Evolutionary conservation across 2,113 vertebrate genomes (phyloP).

Genomic region (Piprites chloris): DNA sequence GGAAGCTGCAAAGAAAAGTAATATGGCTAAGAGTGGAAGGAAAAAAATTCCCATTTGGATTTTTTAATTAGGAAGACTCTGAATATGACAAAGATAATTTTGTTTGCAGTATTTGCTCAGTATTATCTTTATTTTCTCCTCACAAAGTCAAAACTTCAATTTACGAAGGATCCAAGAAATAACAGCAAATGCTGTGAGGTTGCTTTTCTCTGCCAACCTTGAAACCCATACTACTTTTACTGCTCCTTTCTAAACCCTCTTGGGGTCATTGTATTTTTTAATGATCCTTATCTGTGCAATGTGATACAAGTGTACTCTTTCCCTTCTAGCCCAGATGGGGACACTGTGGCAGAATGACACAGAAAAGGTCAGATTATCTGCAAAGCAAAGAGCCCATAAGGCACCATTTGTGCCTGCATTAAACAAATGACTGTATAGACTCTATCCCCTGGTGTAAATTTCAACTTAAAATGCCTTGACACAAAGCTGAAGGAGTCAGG

Average conservation of each 20-base stretch:
- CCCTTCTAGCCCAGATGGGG: neutral
- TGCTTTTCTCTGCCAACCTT: slow-evolving; percentile 21
- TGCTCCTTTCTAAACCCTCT: neutral
- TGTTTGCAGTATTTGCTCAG: neutral
- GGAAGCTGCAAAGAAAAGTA: neutral
- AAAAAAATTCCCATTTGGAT: neutral
- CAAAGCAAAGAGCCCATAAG: neutral
- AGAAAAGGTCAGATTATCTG: slow-evolving; percentile 25
- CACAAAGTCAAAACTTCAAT: neutral
- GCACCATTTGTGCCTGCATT: slow-evolving; percentile 18
- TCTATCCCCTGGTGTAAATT: slow-evolving; percentile 18
- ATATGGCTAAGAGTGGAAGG: neutral
- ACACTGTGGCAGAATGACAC: slow-evolving; percentile 35
- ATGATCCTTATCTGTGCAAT: slow-evolving; percentile 49
- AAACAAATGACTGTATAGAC: neutral
- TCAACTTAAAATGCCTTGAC: slow-evolving; percentile 13
- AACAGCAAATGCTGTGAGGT: neutral
- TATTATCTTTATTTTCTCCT: neutral
- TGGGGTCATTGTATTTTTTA: slow-evolving; percentile 51
- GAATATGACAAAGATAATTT: neutral
- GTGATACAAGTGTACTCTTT: slow-evolving; percentile 33
- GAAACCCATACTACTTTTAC: slow-evolving; percentile 30
- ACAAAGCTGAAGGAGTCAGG: neutral
- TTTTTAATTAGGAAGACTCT: neutral
- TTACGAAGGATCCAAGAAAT: neutral